These are phyloP conservation scores for Gavia stellata DNA, from an alignment of 2,113 vertebrate genomes.

Conservation along the genomic window DNA sequence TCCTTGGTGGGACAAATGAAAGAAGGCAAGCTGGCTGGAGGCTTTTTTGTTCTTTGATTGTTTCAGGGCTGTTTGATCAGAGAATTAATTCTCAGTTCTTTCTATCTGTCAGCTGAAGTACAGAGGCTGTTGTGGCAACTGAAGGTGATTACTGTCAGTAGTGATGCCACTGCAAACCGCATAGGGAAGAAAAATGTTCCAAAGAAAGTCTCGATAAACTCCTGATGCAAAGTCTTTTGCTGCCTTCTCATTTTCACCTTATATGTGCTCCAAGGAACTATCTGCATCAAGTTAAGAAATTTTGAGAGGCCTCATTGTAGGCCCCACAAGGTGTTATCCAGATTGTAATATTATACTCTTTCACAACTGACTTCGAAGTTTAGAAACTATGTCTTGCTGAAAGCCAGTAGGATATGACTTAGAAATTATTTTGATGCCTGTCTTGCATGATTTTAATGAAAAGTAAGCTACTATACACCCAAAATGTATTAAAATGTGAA, in stretches of 20 bases:
- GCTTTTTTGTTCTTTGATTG: not conserved
- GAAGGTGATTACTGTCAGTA: not conserved
- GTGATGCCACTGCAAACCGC: not conserved
- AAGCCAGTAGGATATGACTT: not conserved
- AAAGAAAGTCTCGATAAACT: not conserved
- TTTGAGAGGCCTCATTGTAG: not conserved
- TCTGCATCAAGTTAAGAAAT: not conserved
- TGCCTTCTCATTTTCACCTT: not conserved
- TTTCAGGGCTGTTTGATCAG: not conserved
- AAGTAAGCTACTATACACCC: not conserved
- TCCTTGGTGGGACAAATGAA: not conserved
- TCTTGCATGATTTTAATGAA: not conserved
- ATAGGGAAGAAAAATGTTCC: not conserved
- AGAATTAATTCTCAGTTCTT: not conserved
- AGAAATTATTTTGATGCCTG: not conserved
- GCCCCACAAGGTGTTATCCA: not conserved
- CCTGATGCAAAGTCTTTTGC: not conserved
- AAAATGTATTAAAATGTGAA: not conserved
- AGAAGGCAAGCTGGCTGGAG: not conserved
- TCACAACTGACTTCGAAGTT: not conserved
- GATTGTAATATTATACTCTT: not conserved
- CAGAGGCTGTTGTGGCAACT: not conserved
- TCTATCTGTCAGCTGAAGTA: not conserved
- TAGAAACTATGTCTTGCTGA: not conserved
- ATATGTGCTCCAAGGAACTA: not conserved